phyloP scores from a whole-genome alignment of 64 coral and sea anemone genomes.

The Hydrozoanthus tunicans region DNA sequence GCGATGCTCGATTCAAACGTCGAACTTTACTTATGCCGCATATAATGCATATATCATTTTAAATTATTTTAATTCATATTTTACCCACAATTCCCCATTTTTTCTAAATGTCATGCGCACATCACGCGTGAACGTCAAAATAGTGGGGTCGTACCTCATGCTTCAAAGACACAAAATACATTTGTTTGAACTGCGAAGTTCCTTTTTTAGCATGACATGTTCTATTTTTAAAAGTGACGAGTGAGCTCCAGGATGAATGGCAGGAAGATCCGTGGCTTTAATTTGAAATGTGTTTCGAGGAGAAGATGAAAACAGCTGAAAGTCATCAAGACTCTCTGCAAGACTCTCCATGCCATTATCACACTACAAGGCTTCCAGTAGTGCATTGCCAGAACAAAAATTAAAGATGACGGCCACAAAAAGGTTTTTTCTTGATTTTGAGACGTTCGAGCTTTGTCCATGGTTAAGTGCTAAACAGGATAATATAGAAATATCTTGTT shows the following conservation, averaged over 20 bases:
- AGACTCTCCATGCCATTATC: background rate
- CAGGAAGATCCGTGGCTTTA: background rate
- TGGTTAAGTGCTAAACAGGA: background rate
- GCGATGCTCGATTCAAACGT: background rate
- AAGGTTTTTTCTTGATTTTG: constrained; percentile 16
- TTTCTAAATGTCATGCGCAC: constrained; percentile 47
- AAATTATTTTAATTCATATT: constrained; percentile 48
- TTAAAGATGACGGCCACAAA: background rate
- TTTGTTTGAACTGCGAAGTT: constrained; percentile 36
- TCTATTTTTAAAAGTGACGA: constrained; percentile 47
- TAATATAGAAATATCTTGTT: constrained; percentile 16
- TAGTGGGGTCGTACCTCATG: constrained; percentile 20
- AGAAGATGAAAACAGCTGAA: constrained; percentile 18
- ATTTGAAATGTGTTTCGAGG: constrained; percentile 21
- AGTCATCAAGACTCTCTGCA: background rate
- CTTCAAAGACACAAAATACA: constrained; percentile 42
- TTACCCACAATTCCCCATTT: constrained; percentile 56
- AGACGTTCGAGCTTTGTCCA: constrained; percentile 9
- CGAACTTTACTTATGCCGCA: background rate
- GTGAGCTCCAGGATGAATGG: constrained; percentile 31
- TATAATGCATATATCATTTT: constrained; percentile 37
- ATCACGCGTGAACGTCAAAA: background rate
- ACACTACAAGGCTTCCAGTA: background rate
- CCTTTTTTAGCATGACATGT: constrained; percentile 48
- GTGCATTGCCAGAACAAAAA: constrained; percentile 7